Base-by-base conservation (phyloP, 2,797 vertebrate genomes). In the Anisognathus igniventris region DNA sequence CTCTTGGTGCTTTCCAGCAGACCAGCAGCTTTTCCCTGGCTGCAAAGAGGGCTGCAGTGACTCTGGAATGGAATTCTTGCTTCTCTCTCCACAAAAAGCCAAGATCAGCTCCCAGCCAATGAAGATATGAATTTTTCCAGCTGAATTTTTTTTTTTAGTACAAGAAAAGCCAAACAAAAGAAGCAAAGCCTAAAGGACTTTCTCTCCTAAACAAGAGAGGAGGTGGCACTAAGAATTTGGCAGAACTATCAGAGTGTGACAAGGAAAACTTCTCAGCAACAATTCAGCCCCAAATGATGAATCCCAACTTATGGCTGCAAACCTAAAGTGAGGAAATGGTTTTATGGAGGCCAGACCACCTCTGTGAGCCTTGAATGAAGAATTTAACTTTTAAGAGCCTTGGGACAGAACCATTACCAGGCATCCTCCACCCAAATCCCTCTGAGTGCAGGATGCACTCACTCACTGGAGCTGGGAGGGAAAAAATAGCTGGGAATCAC, bases 71-170 rank as follows among this genome's bases (percentile, higher is more conserved):
- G 75, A 95, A 92, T 91, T 79, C 86, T 77, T 77, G 53, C 64
- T 78, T 60, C 53, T 77, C 61, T 91, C 91, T 77, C 72, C 7
- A 19, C 50, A 68, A 71, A 93, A 85, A 81, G 68, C 62, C 79
- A 92, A 56, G 40, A 86, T 40, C 85, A 92, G 60, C 56, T 93
- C 85, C 82, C 54, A 86, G 91, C 91, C 91, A 93, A 64, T 2
- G 3, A 75, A 88, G 92, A 93, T 75, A 91, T 1, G 9, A 91
- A 73, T 80, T 93, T 93, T 96, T 97, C 92, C 86, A 91, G 81
- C 6, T 77, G 58, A 71, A 40, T 2, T 2, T 20, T 40, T 70
- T 30, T 60, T 61, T 64, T 28, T 30, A 6, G 24, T 20, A 13
- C 45, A 91, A 66, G 67, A 62, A 86, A 86, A 91, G 66, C 54